A percentile compares a stretch with the other conserved stretches of the same genome.
phyloP scores from a whole-genome alignment of 2,797 vertebrate species.

The Dromococcyx pavoninus region DNA sequence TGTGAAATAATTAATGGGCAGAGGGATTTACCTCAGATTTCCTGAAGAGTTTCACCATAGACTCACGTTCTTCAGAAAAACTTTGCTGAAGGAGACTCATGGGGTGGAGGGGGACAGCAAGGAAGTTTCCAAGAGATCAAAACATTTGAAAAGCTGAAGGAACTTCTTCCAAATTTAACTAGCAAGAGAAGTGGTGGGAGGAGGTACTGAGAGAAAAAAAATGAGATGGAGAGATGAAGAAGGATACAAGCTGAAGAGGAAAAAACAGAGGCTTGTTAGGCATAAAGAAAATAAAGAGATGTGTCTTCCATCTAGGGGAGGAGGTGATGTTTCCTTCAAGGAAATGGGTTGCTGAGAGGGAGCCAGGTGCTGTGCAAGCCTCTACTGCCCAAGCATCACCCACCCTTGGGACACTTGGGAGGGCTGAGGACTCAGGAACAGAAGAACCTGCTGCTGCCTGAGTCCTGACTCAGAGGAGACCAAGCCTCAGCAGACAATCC shows the following conservation, averaged over 20 bases:
- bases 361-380: not conserved
- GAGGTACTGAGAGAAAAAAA: not conserved
- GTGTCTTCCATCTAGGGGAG: not conserved
- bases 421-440: not conserved
- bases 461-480: not conserved
- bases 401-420: not conserved
- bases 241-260: conserved; percentile 44
- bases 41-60: not conserved
- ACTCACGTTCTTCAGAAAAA: not conserved
- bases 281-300: not conserved
- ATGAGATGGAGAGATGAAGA: not conserved
- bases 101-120: not conserved
- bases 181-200: not conserved
- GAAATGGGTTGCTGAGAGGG: not conserved
- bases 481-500: not conserved
- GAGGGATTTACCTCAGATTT: not conserved
- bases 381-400: conserved; percentile 3
- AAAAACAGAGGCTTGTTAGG: not conserved
- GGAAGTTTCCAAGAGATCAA: not conserved
- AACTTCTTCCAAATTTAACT: not conserved
- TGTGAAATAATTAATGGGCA: not conserved
- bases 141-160: not conserved
- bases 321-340: not conserved
- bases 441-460: not conserved
- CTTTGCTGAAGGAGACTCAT: not conserved